Base-by-base conservation (phyloP, 2,797 vertebrate species). In the Gambusia yucatana region DNA sequence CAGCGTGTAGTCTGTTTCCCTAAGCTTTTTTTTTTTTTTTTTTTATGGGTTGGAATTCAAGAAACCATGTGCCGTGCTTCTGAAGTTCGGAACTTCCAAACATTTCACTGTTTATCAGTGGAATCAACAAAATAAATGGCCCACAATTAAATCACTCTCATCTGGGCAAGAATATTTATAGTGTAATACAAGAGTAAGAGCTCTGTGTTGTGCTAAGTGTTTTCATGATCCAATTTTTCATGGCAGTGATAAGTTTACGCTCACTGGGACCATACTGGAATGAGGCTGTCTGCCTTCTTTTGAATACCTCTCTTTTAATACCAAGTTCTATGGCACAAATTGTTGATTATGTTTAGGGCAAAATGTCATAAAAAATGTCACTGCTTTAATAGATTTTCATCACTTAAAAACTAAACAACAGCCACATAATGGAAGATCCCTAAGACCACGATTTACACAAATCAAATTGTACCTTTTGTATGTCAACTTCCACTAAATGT, bases 1-100 rank as follows among this genome's bases (percentile, higher is more conserved):
- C 92, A 94, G 89, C 87, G 89, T 87, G 91, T 82, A 87, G 90
- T 95, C 92, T 82, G 77, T 94, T 93, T 90, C 86, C 89, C 83
- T 86, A 88, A 87, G 82, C 87, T n/a, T 47, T 43, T 17, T 28
- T 41, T n/a, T n/a, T 46, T 59, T 55, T 55, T 73, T 87, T 88
- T 88, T 90, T 91, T 82, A 89, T 83, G 86, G 82, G 71, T 87
- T 92, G 94, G 93, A 93, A 95, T 95, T 93, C 93, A 92, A 92
- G 90, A 87, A 92, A 91, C 86, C 93, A 90, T 93, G 92, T 87
- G 92, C 91, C 92, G 89, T 93, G 91, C 91, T 90, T 88, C 91
- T 91, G 87, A 89, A 93, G 87, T 88, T 90, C 88, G 78, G 91
- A 86, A 91, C 90, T 90, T 89, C 81, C 85, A 91, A 84, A 91